A percentile compares a stretch with the other conserved stretches of the same genome.
Conservation (phyloP, 2,888 invertebrate genomes). For the Chesias legatella region DNA sequence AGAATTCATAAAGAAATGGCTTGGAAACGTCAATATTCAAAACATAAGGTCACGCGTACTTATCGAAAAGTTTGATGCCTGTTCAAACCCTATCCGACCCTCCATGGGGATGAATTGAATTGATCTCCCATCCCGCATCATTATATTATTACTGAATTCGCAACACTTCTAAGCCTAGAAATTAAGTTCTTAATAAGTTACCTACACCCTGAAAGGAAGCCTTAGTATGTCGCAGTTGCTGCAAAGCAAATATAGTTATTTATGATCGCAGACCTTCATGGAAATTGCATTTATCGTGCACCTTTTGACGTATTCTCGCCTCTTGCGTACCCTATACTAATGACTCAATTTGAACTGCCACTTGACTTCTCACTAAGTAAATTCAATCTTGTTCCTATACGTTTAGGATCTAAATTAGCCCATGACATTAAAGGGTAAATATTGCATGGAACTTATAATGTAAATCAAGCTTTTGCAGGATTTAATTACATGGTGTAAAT, state of each 20-base stretch:
- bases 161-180: too few relatives aligned
- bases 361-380: slow-evolving; percentile 13
- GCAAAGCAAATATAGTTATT: slow-evolving; percentile 46
- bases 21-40: too few relatives aligned
- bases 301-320: slow-evolving; percentile 63
- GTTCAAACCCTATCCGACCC: too few relatives aligned
- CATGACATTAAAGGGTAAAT: slow-evolving; percentile 21
- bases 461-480: slow-evolving; percentile 48
- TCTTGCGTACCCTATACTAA: slow-evolving; percentile 56
- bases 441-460: slow-evolving; percentile 49
- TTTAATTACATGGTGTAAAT: slow-evolving; percentile 58
- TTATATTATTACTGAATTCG: too few relatives aligned
- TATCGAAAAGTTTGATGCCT: too few relatives aligned
- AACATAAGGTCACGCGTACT: too few relatives aligned
- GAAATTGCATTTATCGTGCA: slow-evolving; percentile 66
- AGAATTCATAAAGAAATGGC: too few relatives aligned
- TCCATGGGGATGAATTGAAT: too few relatives aligned
- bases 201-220: slow-evolving; percentile 33
- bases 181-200: slow-evolving; percentile 1
- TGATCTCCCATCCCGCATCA: too few relatives aligned
- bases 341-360: slow-evolving; percentile 59
- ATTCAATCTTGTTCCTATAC: slow-evolving; percentile 2
- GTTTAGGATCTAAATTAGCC: slow-evolving; percentile 6
- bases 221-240: slow-evolving; percentile 21
- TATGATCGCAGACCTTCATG: slow-evolving; percentile 47